Conservation (phyloP, 2,113 vertebrate genomes). For the Pristiophorus japonicus region DNA sequence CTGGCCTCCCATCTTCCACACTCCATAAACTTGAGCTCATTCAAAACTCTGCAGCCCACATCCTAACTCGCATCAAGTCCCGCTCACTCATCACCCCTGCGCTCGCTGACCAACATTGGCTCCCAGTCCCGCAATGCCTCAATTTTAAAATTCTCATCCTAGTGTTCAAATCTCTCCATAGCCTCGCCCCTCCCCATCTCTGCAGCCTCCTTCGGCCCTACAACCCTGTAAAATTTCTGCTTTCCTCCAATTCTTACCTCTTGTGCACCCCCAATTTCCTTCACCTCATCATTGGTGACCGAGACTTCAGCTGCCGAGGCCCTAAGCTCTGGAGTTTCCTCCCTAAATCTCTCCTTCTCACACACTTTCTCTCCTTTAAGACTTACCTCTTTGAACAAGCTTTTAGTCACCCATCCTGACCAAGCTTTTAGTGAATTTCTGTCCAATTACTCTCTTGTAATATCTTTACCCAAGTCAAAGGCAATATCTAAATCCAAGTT, state of each 20-base stretch:
- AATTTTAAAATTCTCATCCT: not conserved
- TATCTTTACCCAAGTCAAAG: not conserved
- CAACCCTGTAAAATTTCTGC: not conserved
- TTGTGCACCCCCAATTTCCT: not conserved
- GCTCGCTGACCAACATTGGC: not conserved
- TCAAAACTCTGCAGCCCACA: not conserved
- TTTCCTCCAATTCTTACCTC: not conserved
- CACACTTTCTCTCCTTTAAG: not conserved
- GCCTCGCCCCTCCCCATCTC: not conserved
- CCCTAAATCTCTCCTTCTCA: not conserved
- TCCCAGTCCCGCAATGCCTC: too few species aligned
- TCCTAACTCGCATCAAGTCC: not conserved
- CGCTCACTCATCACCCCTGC: too few species aligned
- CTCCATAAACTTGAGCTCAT: not conserved
- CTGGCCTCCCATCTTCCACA: not conserved
- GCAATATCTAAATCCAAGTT: not conserved
- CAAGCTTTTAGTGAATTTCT: not conserved
- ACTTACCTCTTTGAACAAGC: not conserved
- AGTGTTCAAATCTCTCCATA: not conserved
- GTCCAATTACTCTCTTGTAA: not conserved
- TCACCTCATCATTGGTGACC: not conserved
- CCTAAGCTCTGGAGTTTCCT: not conserved
- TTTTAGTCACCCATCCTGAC: not conserved
- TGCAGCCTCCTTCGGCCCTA: not conserved
- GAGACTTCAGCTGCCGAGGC: not conserved